Evolutionary conservation across 2,797 vertebrate genomes (phyloP), one percentile per base, ranked within the genome.

Genomic region (Halcyon chelicuti): DNA sequence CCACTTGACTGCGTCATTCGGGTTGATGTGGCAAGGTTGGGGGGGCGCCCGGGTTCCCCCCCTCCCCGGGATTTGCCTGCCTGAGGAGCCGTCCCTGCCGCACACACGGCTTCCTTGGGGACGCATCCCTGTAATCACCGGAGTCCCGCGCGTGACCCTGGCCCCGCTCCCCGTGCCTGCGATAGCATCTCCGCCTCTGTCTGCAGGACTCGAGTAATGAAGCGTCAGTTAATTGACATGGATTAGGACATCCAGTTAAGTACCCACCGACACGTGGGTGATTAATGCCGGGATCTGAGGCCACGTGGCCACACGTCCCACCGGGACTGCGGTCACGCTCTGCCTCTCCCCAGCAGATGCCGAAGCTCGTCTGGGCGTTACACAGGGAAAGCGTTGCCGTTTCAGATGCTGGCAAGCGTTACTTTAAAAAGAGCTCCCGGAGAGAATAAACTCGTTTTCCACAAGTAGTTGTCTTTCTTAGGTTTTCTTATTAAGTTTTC

Each of bases 221-320:
- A 79, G 94, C 61, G 7, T 70, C 84, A 7, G 74, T 95, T 96
- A 96, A 96, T 95, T 94, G 96, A 90, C 63, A 33, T 67, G 95
- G 93, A 96, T 81, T 90, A 94, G 93, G 90, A 67, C 73, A 90
- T 86, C 79, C 91, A 76, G 91, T 96, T 94, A 81, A 73, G 80
- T 49, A 55, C 88, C 95, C 92, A 91, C 62, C 7, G 23, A 74
- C 76, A 96, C 23, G 22, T 57, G 86, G 62, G 91, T 91, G 91
- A 96, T 94, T 90, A 65, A 93, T 92, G 86, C 90, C 9, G 5
- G 92, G 85, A 87, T 84, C 88, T 2, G 17, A 31, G 70, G 61
- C 42, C 87, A 52, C 49, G 51, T 73, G 78, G 54, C 89, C 0
- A 1, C 3, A 0, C 8, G 31, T 88, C 86, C 71, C 3, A 0